Percentiles rank a stretch among this genome's conserved stretches.
phyloP scores from a whole-genome alignment of 1,140 invertebrate species.

The Lasaia peninsularis region DNA sequence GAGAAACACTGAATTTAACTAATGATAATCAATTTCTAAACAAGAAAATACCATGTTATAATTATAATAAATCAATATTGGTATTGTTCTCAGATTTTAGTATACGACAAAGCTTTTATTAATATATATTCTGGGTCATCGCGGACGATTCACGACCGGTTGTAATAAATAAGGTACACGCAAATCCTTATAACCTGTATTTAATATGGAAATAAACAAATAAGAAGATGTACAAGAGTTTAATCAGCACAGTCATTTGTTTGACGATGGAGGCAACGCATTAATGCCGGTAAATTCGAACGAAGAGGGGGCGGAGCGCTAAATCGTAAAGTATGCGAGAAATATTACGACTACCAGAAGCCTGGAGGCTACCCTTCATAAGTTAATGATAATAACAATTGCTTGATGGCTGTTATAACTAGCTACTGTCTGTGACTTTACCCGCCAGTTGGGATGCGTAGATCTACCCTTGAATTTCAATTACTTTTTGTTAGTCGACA shows the following conservation, averaged over 20 bases:
- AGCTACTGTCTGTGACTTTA: background rate
- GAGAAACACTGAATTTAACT: too few species aligned
- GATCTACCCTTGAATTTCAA: too few species aligned
- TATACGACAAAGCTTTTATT: background rate
- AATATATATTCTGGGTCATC: background rate
- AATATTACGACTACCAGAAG: slow-evolving; percentile 53
- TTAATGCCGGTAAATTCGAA: slow-evolving; percentile 29
- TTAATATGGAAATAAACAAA: slow-evolving; percentile 17
- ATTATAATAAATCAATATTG: background rate
- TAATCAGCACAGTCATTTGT: slow-evolving; percentile 64
- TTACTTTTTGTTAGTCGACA: too few species aligned
- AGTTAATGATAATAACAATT: slow-evolving; percentile 23
- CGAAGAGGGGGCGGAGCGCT: slow-evolving; percentile 44
- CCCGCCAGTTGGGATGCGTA: too few species aligned
- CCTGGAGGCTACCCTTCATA: slow-evolving; percentile 54
- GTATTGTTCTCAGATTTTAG: background rate
- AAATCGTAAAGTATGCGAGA: slow-evolving; percentile 51
- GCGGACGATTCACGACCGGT: background rate
- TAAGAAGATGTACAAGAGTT: slow-evolving; percentile 43
- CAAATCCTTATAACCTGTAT: slow-evolving; percentile 15
- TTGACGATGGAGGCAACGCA: slow-evolving; percentile 37
- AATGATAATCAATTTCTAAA: too few species aligned
- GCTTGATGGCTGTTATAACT: slow-evolving; percentile 3
- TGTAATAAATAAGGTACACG: slow-evolving; percentile 1
- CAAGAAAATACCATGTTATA: background rate